Percentiles rank a stretch among this genome's conserved stretches.
Evolutionary conservation across 2,113 vertebrate species (phyloP).

Genomic region (Fukomys damarensis): DNA sequence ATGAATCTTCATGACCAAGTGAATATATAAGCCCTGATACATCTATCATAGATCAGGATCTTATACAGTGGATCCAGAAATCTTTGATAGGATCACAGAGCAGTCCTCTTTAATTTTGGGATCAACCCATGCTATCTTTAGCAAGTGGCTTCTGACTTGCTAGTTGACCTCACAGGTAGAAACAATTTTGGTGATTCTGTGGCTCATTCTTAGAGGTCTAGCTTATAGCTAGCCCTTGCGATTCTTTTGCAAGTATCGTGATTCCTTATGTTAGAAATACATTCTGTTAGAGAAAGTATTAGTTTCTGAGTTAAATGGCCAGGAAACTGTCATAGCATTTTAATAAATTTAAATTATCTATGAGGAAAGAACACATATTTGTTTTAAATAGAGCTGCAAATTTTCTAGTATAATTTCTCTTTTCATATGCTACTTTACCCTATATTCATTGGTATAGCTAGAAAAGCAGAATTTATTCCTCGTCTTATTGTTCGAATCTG

Average conservation of each 20-base stretch:
- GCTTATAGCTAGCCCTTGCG: background rate
- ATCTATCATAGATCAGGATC: background rate
- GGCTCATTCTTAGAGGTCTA: background rate
- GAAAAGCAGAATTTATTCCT: conserved; percentile 1
- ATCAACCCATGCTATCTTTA: background rate
- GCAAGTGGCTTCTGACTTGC: background rate
- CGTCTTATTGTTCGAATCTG: background rate
- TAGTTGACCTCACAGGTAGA: background rate
- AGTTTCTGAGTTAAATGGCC: background rate
- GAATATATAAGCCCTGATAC: background rate
- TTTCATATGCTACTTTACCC: background rate
- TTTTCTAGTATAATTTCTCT: conserved; percentile 8
- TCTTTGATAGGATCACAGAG: background rate
- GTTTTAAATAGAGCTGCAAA: conserved; percentile 33
- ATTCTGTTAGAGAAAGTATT: background rate
- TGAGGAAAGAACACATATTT: conserved; percentile 2
- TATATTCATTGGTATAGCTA: background rate
- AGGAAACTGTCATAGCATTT: conserved; percentile 35
- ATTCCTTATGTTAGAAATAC: conserved; percentile 1
- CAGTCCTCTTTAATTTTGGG: background rate
- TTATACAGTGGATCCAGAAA: background rate
- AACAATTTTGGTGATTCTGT: background rate
- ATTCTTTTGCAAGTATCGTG: background rate
- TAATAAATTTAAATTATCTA: conserved; percentile 54
- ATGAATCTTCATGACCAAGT: background rate